Base-by-base conservation (phyloP, 2,888 invertebrate genomes). In the Phlogophora meticulosa region DNA sequence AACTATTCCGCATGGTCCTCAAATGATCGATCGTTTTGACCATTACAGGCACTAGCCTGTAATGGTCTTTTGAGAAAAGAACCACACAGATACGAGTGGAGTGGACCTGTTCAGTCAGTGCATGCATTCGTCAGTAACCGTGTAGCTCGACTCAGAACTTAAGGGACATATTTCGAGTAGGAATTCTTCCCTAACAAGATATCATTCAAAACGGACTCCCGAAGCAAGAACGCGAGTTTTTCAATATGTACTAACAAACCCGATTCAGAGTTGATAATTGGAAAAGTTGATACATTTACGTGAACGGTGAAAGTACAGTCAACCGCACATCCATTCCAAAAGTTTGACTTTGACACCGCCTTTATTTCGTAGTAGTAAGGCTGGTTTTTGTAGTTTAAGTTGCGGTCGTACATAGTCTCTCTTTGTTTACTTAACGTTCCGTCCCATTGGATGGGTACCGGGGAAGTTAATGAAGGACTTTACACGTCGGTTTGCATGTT, bases 201-300 rank as follows among this genome's bases (percentile, higher is more conserved):
- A 64, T 49, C 55, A 59, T 45, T 40, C 17, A 46, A 55, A 53
- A 32, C 46, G 32, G 51, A 24, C 32, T 58, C 38, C 24, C 10
- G 2, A 34, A 11, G 49, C 28, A 34, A 36, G 36, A 36, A 56
- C 28, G 49, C 17, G 52, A 68, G 45, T 58, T 67, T 58, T 73
- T 68, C 68, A 73, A 73, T n/a, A n/a, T n/a, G n/a, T 73, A 58
- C 43, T 53, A 61, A 67, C 53, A 61, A 73, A 67, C 61, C 48
- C 22, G 55, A 36, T 53, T 53, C 68, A 1, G 32, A 70, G 60
- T 55, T 46, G 48, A 62, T 73, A 73, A 73, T 73, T 68, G 61
- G 68, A 62, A 68, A 73, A 73, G 73, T 73, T 73, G 52, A 61
- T 55, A 73, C 57, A 65, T 72, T 59, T 58, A 58, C 53, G 55